These are phyloP conservation scores for Melolontha melolontha DNA, from an alignment of 2,888 invertebrate genomes.

Conservation along the genomic window DNA sequence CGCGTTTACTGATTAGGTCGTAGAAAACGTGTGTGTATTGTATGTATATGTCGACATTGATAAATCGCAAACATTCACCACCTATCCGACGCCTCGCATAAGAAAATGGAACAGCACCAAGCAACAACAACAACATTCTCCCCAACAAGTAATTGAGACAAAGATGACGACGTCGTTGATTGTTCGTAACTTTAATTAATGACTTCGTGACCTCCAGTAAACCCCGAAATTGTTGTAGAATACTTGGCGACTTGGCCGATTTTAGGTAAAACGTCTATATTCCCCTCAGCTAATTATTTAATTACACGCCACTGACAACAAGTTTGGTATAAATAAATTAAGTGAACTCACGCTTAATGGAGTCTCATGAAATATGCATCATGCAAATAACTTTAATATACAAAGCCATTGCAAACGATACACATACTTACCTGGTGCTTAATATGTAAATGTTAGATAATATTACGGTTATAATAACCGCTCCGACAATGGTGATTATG, in stretches of 20 bases:
- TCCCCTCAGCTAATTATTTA: constrained; percentile 47
- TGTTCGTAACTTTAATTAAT: constrained; percentile 39
- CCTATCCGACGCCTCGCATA: neutral
- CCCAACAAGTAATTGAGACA: constrained; percentile 25
- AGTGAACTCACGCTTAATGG: constrained; percentile 42
- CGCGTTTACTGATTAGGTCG: too few species aligned
- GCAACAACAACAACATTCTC: constrained; percentile 2
- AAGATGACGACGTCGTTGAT: constrained; percentile 36
- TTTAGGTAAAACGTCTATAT: constrained; percentile 46
- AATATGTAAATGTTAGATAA: constrained; percentile 11
- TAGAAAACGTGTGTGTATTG: too few species aligned
- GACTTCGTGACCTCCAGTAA: constrained; percentile 33
- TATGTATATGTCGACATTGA: constrained; percentile 10
- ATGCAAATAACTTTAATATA: constrained; percentile 33
- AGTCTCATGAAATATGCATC: constrained; percentile 38
- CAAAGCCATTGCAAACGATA: constrained; percentile 11
- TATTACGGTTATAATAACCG: constrained; percentile 2
- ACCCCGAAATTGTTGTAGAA: constrained; percentile 36
- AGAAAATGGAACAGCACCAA: constrained; percentile 17
- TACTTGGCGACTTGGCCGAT: constrained; percentile 44
- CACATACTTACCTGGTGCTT: constrained; percentile 26
- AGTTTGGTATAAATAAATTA: constrained; percentile 49
- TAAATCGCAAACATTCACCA: constrained; percentile 23
- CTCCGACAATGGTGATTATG: neutral
- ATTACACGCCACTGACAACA: constrained; percentile 45